Evolutionary conservation across 1,140 invertebrate genomes (phyloP).

Genomic region (Drosophila burlai): DNA sequence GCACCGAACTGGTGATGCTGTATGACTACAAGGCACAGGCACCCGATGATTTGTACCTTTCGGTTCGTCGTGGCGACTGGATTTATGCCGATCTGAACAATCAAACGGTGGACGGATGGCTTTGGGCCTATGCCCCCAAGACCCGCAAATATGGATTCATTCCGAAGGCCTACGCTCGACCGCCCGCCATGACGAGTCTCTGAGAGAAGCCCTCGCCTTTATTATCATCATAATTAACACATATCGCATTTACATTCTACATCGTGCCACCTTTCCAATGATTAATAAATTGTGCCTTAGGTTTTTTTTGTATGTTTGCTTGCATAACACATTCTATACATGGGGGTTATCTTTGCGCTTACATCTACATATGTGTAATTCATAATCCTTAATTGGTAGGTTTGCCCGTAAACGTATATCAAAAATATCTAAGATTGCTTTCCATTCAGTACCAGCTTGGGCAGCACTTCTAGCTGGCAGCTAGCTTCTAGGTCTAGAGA

Average conservation of each 20-base stretch:
- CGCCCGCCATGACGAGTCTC: conserved; percentile 95
- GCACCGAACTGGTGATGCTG: conserved; percentile 96
- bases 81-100: conserved; percentile 97
- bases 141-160: conserved; percentile 97
- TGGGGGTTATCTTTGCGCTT: conserved; percentile 20
- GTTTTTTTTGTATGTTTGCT: conserved; percentile 50
- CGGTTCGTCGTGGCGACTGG: conserved; percentile 95
- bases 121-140: conserved; percentile 97
- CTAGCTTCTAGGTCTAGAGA: conserved; percentile 42
- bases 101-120: conserved; percentile 97
- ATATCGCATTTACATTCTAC: background rate
- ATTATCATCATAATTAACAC: conserved; percentile 2
- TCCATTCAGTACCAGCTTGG: conserved; percentile 27
- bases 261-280: conserved; percentile 17
- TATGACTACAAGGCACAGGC: conserved; percentile 98
- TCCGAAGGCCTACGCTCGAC: conserved; percentile 96
- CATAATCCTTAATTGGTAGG: conserved; percentile 19
- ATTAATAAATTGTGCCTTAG: conserved; percentile 51
- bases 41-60: conserved; percentile 95
- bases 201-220: conserved; percentile 13
- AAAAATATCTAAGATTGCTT: conserved; percentile 35
- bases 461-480: conserved; percentile 7
- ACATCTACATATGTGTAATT: conserved; percentile 26
- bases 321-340: conserved; percentile 45
- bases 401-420: conserved; percentile 41